These are phyloP conservation scores for Steromphala cineraria DNA, from an alignment of 2,888 invertebrate species.

Conservation along the genomic window DNA sequence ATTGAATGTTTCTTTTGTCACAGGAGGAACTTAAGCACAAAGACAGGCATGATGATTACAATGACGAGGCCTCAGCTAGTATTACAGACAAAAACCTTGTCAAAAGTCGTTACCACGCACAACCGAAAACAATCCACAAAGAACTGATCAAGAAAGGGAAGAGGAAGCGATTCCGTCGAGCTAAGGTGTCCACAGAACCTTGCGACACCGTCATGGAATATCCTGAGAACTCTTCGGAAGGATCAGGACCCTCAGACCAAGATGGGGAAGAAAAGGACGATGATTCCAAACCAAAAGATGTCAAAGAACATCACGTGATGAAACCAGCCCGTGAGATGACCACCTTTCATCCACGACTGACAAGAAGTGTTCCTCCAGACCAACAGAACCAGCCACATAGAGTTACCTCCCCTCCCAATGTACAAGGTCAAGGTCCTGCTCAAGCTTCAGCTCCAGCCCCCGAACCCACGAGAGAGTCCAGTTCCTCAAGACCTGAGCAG, in stretches of 20 bases:
- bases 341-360: background rate
- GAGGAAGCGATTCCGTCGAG: constrained; percentile 21
- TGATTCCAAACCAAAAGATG: background rate
- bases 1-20: no score
- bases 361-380: background rate
- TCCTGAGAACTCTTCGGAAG: constrained; percentile 37
- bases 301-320: background rate
- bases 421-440: background rate
- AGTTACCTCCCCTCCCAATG: background rate
- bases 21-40: constrained; percentile 40
- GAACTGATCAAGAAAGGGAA: constrained; percentile 41
- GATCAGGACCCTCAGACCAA: constrained; percentile 39
- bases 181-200: constrained; percentile 15
- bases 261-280: constrained; percentile 19
- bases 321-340: background rate
- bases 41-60: constrained; percentile 17
- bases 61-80: constrained; percentile 35
- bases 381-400: no score
- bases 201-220: constrained; percentile 40
- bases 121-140: constrained; percentile 45
- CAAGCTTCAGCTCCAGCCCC: constrained; percentile 20
- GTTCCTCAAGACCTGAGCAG: background rate
- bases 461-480: constrained; percentile 11
- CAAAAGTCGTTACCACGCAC: constrained; percentile 43
- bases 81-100: constrained; percentile 44